Conservation (phyloP, 2,888 invertebrate genomes). For the Linyphia triangularis region DNA sequence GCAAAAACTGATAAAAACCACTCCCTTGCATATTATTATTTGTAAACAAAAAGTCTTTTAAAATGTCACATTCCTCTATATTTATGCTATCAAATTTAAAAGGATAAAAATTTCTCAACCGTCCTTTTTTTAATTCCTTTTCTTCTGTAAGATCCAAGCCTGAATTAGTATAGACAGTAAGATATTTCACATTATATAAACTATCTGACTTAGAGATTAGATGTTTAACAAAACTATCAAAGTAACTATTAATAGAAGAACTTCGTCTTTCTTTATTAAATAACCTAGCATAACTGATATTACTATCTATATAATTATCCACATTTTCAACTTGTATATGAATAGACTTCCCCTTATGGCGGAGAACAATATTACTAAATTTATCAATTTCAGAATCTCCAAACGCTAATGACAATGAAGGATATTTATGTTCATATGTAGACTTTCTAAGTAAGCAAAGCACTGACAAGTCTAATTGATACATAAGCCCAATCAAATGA, state of each 20-base stretch:
- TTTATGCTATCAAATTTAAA: too few relatives aligned
- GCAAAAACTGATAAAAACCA: conserved; percentile 47
- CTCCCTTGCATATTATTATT: conserved; percentile 10
- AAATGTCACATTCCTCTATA: conserved; percentile 25
- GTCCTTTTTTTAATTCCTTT: too few relatives aligned
- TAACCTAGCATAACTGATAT: conserved; percentile 1
- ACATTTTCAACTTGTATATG: too few relatives aligned
- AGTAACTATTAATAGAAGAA: conserved; percentile 41
- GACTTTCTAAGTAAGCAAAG: conserved; percentile 51
- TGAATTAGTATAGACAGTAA: conserved; percentile 48
- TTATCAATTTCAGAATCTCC: conserved; percentile 38
- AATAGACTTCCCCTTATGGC: conserved; percentile 30
- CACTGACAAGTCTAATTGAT: too few relatives aligned
- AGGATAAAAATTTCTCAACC: too few relatives aligned
- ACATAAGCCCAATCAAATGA: too few relatives aligned
- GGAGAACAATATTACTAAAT: conserved; percentile 37
- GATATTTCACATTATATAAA: conserved; percentile 33
- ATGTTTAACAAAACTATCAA: conserved; percentile 43
- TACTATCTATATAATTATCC: conserved; percentile 47
- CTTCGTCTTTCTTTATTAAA: conserved; percentile 1
- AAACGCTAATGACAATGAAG: conserved; percentile 37
- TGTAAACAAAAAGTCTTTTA: conserved; percentile 49
- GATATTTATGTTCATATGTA: conserved; percentile 42
- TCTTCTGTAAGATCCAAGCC: conserved; percentile 40
- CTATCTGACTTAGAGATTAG: conserved; percentile 42